These are phyloP conservation scores for Acanthurus tractus DNA, from an alignment of 2,797 vertebrate species.

Conservation along the genomic window DNA sequence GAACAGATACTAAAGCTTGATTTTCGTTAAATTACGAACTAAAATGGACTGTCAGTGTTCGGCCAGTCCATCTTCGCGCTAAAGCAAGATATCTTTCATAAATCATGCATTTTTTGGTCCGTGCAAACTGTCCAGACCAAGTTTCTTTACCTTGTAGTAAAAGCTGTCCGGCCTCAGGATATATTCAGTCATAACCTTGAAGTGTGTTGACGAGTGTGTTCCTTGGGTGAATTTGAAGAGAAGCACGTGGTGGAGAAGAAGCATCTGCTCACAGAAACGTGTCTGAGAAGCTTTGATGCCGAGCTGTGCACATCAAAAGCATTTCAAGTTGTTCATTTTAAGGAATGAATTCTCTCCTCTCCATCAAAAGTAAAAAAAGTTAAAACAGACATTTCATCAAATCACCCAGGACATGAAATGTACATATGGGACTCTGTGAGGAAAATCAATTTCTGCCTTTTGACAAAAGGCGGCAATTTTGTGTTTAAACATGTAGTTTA, in stretches of 20 bases:
- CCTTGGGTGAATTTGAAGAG: not conserved
- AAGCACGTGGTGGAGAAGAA: not conserved
- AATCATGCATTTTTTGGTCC: too few relatives aligned
- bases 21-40: not conserved
- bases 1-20: not conserved
- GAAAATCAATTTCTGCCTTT: not conserved
- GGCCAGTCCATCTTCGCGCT: too few relatives aligned
- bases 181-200: not conserved
- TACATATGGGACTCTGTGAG: not conserved
- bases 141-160: too few relatives aligned
- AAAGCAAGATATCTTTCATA: too few relatives aligned
- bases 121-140: too few relatives aligned
- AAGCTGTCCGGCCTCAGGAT: not conserved
- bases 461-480: not conserved
- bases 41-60: too few relatives aligned
- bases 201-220: slow-evolving; percentile 1
- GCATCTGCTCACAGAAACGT: not conserved
- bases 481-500: not conserved
- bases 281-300: slow-evolving; percentile 14
- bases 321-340: not conserved
- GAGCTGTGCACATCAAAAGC: slow-evolving; percentile 18
- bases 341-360: not conserved
- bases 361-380: not conserved
- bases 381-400: not conserved
- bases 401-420: too few relatives aligned